Conservation (phyloP, 2,888 invertebrate genomes). For the Coecobrya sp. region DNA sequence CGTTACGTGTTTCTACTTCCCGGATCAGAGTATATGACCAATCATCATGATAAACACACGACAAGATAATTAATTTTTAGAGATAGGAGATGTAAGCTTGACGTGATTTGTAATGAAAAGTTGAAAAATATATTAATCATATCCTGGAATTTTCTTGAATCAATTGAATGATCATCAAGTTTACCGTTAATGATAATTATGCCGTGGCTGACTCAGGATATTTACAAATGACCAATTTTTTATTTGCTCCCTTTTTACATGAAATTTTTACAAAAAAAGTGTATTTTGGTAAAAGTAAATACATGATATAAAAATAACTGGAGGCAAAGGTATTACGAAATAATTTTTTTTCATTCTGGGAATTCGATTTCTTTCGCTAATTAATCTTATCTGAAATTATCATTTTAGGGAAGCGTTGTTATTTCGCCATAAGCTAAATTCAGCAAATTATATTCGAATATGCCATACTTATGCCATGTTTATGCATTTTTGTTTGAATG, state of each 20-base stretch:
- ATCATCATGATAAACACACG: slow-evolving; percentile 9
- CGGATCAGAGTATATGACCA: slow-evolving; percentile 10
- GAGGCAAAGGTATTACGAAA: no score
- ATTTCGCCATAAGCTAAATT: background rate
- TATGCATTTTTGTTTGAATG: background rate
- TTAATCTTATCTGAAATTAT: slow-evolving; percentile 39
- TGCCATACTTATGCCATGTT: no score
- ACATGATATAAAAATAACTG: no score
- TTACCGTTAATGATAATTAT: no score
- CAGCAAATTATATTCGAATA: background rate
- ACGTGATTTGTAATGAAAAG: no score
- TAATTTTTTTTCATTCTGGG: background rate
- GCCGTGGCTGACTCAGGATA: background rate
- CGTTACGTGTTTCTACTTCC: background rate
- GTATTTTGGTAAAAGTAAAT: no score
- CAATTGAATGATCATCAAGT: background rate
- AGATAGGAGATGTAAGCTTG: no score
- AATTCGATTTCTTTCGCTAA: slow-evolving; percentile 38
- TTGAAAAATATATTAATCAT: no score
- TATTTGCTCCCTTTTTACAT: no score
- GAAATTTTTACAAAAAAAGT: no score
- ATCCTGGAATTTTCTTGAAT: no score
- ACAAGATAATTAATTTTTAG: background rate
- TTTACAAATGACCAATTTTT: background rate
- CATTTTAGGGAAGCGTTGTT: background rate